Evolutionary conservation across 1,140 invertebrate species (phyloP), one percentile per base, ranked within the genome.

Genomic region (Drosophila ercepeae): DNA sequence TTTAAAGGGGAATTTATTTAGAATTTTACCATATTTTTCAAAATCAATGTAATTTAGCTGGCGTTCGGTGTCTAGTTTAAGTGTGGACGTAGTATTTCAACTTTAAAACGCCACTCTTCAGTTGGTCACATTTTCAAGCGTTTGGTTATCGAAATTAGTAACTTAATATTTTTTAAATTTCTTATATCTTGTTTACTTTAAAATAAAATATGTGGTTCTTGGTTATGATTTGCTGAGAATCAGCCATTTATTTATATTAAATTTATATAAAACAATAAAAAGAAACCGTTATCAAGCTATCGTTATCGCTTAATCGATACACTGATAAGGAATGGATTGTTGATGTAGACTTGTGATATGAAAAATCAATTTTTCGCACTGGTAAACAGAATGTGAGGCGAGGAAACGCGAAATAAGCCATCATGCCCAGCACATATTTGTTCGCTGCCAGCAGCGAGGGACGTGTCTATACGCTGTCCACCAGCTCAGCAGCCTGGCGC

Each of bases 401-500:
- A 39, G 25, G 21, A 36, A 9, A 6, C 5, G 16, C 3, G 39
- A 16, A 42, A 60, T 14, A 34, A 11, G 19, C 7, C 27, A 75
- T 44, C 21, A 95, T 95, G 94, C 94, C 95, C 53, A 96, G 94
- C 91, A 95, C 95, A 23, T 92, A 96, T 73, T 92, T 98, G 42
- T 97, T 97, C 93, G 95, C 95, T 11, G 95, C 96, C 44, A 97
- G 96, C 89, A 97, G 96, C 93, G 95, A 96, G 91, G 97, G 97
- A 6, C 94, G 96, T 90, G 95, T 97, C 4, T 97, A 96, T 91
- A 95, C 95, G 25, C 92, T 97, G 19, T 95, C 95, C 4, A 96
- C 96, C 1, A 94, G 93, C 79, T 94, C 95, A 1, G 94, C 94
- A 34, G 95, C 95, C 92, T 97, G 97, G 96, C 92, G 95, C 82